These are phyloP conservation scores for Karalla daura DNA, from an alignment of 2,797 vertebrate species.

Conservation along the genomic window DNA sequence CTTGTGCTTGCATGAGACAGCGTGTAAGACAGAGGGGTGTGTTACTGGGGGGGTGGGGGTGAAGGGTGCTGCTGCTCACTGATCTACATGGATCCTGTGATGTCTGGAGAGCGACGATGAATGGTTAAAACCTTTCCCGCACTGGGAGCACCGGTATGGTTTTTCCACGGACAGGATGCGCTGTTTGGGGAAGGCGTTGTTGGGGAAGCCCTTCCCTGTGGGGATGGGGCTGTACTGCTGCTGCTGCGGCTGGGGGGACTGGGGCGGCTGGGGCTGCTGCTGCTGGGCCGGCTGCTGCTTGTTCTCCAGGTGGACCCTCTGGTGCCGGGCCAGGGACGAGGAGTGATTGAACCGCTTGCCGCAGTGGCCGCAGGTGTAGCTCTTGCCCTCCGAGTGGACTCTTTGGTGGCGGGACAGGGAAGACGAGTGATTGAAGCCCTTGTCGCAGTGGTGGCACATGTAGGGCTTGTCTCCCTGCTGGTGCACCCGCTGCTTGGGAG, in stretches of 20 bases:
- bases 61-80: conserved; percentile 69
- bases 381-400: conserved; percentile 86
- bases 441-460: conserved; percentile 87
- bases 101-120: conserved; percentile 87
- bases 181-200: conserved; percentile 85
- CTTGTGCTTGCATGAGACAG: conserved; percentile 37
- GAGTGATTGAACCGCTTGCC: conserved; percentile 87
- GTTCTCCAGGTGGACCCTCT: conserved; percentile 85
- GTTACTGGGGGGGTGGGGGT: too few relatives aligned
- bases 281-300: conserved; percentile 70
- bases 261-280: conserved; percentile 44
- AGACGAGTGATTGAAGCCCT: conserved; percentile 89
- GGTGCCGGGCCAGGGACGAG: conserved; percentile 85
- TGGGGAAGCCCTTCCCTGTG: conserved; percentile 81
- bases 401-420: conserved; percentile 88
- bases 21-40: too few relatives aligned
- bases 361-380: conserved; percentile 85
- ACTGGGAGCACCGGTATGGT: conserved; percentile 86
- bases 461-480: conserved; percentile 86
- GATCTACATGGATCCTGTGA: conserved; percentile 84
- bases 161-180: conserved; percentile 82
- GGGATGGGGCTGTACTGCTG: conserved; percentile 81
- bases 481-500: conserved; percentile 81
- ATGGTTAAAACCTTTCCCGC: conserved; percentile 89
- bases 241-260: conserved; percentile 55